Evolutionary conservation across 2,797 vertebrate genomes (phyloP).

Genomic region (Hozukius guyotensis): DNA sequence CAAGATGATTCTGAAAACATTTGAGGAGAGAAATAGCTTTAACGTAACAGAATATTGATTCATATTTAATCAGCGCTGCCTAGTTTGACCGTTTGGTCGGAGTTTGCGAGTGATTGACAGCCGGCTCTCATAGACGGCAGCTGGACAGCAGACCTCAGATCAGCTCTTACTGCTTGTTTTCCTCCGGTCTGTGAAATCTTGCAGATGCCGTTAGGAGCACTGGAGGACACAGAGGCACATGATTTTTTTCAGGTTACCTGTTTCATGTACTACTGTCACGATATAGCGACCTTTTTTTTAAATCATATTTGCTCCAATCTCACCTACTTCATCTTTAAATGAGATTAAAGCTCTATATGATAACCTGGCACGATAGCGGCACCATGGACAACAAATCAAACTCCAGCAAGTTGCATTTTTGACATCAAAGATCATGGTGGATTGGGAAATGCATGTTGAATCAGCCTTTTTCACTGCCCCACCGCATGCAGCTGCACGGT

Average conservation of each 20-base stretch:
- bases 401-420: background rate
- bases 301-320: too few species aligned
- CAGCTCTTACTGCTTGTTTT: too few species aligned
- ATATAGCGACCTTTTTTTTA: rapidly evolving
- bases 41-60: too few species aligned
- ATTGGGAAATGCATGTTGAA: background rate
- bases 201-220: too few species aligned
- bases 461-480: background rate
- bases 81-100: rapidly evolving
- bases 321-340: background rate
- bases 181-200: too few species aligned
- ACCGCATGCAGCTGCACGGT: background rate
- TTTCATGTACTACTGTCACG: rapidly evolving
- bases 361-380: background rate
- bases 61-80: too few species aligned
- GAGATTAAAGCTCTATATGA: background rate
- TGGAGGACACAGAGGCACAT: rapidly evolving
- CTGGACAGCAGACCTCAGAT: too few species aligned
- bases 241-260: too few species aligned
- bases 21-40: too few species aligned
- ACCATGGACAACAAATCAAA: background rate
- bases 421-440: background rate
- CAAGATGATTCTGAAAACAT: too few species aligned
- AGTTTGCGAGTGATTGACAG: rapidly evolving
- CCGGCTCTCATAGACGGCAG: too few species aligned